A percentile compares a stretch with the other conserved stretches of the same genome.
phyloP scores from a whole-genome alignment of 1,140 invertebrate species.

The Andrena cerasifolii region DNA sequence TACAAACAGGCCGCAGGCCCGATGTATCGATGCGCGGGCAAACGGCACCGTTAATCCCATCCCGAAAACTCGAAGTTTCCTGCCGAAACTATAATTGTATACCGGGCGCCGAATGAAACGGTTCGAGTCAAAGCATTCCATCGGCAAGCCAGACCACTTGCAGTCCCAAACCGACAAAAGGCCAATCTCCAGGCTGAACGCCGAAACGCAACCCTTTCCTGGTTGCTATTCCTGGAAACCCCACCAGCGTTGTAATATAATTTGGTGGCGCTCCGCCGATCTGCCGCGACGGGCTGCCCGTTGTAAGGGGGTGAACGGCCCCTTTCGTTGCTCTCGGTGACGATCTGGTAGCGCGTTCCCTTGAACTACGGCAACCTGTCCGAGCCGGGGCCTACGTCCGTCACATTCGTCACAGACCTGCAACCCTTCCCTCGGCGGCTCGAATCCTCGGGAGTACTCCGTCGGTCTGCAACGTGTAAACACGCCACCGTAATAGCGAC shows the following conservation, averaged over 20 bases:
- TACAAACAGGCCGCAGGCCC: slow-evolving; percentile 13
- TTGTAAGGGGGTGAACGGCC: neutral
- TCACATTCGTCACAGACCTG: slow-evolving; percentile 61
- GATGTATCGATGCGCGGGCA: slow-evolving; percentile 51
- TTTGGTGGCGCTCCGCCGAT: slow-evolving; percentile 18
- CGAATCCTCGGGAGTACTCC: neutral
- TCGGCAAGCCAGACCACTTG: slow-evolving; percentile 51
- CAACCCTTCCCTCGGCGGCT: slow-evolving; percentile 17
- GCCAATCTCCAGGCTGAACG: slow-evolving; percentile 37
- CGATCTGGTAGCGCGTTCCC: slow-evolving; percentile 8
- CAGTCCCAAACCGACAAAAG: slow-evolving; percentile 59
- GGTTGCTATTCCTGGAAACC: slow-evolving; percentile 30
- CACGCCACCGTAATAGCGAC: slow-evolving; percentile 66
- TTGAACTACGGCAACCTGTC: slow-evolving; percentile 58
- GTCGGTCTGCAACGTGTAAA: slow-evolving; percentile 64
- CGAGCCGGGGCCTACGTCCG: slow-evolving; percentile 44
- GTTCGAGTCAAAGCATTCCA: slow-evolving; percentile 64
- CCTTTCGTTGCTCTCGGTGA: slow-evolving; percentile 41
- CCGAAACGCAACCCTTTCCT: slow-evolving; percentile 12
- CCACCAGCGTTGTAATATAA: slow-evolving; percentile 46
- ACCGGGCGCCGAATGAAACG: slow-evolving; percentile 48
- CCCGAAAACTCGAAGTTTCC: slow-evolving; percentile 62
- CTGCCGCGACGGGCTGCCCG: slow-evolving; percentile 1
- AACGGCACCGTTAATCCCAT: slow-evolving; percentile 51
- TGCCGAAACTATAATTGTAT: slow-evolving; percentile 55